phyloP scores from a whole-genome alignment of 2,113 vertebrate genomes.

The Mastomys coucha region DNA sequence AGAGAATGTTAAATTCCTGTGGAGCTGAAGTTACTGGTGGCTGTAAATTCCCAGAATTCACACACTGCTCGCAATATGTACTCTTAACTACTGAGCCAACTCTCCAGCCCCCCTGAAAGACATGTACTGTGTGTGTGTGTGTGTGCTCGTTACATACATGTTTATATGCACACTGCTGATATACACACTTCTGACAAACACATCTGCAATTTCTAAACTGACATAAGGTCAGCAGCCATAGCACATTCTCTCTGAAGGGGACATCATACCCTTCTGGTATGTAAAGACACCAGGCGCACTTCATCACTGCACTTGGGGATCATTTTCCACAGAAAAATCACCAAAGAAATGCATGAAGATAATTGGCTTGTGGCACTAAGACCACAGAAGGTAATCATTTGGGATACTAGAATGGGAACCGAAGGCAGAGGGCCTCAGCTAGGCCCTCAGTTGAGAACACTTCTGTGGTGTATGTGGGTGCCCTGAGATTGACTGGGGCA shows the following conservation, averaged over 20 bases:
- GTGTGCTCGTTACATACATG: neutral
- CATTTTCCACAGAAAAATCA: neutral
- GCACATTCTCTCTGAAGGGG: neutral
- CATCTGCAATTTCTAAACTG: neutral
- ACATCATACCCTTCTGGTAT: neutral
- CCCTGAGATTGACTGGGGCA: neutral
- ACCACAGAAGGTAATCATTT: neutral
- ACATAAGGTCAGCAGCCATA: neutral
- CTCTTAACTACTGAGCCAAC: neutral
- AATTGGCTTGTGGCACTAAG: neutral
- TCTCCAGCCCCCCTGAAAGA: neutral
- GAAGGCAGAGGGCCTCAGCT: neutral
- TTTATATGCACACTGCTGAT: neutral
- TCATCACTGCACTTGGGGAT: neutral
- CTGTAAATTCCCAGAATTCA: neutral
- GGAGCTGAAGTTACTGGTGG: too few species aligned
- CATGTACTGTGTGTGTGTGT: too few species aligned
- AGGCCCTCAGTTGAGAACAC: neutral
- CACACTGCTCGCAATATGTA: neutral
- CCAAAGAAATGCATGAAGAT: neutral
- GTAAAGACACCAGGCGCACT: neutral
- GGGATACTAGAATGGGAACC: fast-evolving
- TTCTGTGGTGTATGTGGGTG: fast-evolving
- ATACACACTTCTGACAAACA: neutral
- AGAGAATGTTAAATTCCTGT: neutral